Conservation (phyloP, 2,888 invertebrate genomes). For the Perizoma flavofasciatum region DNA sequence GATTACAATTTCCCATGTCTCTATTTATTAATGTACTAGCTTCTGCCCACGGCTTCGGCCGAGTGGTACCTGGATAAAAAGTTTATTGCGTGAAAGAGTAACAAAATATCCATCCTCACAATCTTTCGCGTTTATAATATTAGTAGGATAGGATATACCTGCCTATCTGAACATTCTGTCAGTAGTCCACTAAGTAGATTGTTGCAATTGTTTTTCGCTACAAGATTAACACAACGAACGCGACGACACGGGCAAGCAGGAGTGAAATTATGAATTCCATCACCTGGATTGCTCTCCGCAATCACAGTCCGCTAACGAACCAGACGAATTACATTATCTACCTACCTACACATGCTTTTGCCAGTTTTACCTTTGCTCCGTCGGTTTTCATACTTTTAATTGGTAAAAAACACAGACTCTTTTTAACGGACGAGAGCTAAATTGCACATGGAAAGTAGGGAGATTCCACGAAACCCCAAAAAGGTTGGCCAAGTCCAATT, state of each 20-base stretch:
- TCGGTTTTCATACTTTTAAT: constrained; percentile 37
- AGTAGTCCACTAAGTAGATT: too few species aligned
- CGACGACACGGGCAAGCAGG: background rate
- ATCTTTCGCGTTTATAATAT: too few species aligned
- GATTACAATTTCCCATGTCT: too few species aligned
- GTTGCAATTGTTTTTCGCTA: too few species aligned
- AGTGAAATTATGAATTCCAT: constrained; percentile 29
- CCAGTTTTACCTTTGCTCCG: constrained; percentile 32
- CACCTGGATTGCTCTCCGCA: constrained; percentile 29
- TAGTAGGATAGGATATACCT: too few species aligned
- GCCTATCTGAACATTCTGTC: too few species aligned
- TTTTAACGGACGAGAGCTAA: constrained; percentile 25
- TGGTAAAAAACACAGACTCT: constrained; percentile 34
- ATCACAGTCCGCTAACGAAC: constrained; percentile 40
- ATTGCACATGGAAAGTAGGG: constrained; percentile 31
- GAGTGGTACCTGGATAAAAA: too few species aligned
- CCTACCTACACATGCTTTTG: constrained; percentile 34
- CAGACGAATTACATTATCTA: constrained; percentile 36
- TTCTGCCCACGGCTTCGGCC: too few species aligned
- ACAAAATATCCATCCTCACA: too few species aligned
- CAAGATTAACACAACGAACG: too few species aligned
- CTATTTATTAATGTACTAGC: too few species aligned
- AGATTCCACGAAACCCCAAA: constrained; percentile 8
- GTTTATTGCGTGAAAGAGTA: too few species aligned
- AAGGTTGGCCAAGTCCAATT: constrained; percentile 1